A percentile compares a stretch with the other conserved stretches of the same genome.
phyloP scores from a whole-genome alignment of 2,113 vertebrate species.

The Bos indicus region DNA sequence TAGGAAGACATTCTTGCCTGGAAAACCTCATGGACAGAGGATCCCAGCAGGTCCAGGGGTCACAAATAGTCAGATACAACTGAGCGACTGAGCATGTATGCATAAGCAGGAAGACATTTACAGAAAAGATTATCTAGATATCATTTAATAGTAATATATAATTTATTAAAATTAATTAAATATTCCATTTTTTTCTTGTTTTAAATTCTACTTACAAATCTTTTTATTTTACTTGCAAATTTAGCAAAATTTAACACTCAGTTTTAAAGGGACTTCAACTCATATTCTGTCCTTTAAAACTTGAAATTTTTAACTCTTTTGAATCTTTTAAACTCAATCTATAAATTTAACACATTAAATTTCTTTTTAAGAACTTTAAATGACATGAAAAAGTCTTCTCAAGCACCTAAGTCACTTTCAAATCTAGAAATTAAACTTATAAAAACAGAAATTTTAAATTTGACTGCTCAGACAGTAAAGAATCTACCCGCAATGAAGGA shows the following conservation, averaged over 20 bases:
- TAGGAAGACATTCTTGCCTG: background rate
- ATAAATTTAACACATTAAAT: background rate
- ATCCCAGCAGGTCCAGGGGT: background rate
- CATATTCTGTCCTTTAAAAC: background rate
- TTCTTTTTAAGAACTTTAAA: background rate
- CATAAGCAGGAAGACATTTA: background rate
- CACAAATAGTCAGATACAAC: background rate
- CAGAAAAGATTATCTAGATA: background rate
- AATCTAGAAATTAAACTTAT: background rate
- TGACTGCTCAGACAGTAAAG: background rate
- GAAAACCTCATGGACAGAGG: background rate
- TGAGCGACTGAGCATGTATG: background rate
- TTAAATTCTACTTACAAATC: background rate
- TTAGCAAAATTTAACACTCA: background rate
- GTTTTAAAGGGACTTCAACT: background rate
- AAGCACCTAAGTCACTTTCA: background rate
- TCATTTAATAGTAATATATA: background rate
- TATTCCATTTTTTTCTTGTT: background rate
- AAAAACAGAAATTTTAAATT: background rate
- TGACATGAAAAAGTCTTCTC: background rate
- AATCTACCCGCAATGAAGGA: background rate
- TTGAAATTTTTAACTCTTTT: background rate
- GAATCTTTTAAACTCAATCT: background rate
- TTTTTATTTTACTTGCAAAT: background rate
- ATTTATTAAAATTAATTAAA: background rate